Evolutionary conservation across 2,888 invertebrate species (phyloP).

Genomic region (Penaeus monodon): DNA sequence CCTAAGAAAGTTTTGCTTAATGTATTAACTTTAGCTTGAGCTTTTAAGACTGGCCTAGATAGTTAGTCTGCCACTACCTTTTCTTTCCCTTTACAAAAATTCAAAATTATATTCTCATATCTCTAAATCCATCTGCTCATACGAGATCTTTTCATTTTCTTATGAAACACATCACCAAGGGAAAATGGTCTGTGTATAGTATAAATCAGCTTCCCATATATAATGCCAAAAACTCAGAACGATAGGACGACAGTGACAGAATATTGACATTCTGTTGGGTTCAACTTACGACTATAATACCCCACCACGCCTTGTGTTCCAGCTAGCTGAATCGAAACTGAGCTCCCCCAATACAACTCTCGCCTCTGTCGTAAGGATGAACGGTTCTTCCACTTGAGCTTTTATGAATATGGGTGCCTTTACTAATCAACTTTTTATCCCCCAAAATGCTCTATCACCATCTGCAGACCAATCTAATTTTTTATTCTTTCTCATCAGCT

Average conservation of each 20-base stretch:
- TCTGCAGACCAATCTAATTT: too few relatives aligned
- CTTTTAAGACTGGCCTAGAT: not conserved
- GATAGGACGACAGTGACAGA: slow-evolving; percentile 6
- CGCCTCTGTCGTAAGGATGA: not conserved
- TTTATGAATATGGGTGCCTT: not conserved
- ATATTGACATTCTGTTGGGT: slow-evolving; percentile 1
- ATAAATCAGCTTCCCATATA: slow-evolving; percentile 19
- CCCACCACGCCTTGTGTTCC: not conserved
- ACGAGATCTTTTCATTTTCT: not conserved
- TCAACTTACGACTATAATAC: slow-evolving; percentile 1
- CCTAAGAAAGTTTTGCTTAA: not conserved
- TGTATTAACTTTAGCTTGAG: not conserved
- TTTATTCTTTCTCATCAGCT: not conserved
- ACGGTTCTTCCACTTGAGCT: not conserved
- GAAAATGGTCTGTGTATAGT: not conserved
- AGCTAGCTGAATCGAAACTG: not conserved
- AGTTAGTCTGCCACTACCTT: not conserved
- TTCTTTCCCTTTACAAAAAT: not conserved
- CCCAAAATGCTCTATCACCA: not conserved
- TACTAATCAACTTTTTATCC: not conserved
- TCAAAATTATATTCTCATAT: slow-evolving; percentile 7
- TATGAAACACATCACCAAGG: not conserved
- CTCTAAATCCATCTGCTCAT: slow-evolving; percentile 7
- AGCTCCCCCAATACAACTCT: not conserved
- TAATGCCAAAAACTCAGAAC: slow-evolving; percentile 10